Evolutionary conservation across 2,797 vertebrate species (phyloP), one percentile per base, ranked within the genome.

Genomic region (Argentina silus): DNA sequence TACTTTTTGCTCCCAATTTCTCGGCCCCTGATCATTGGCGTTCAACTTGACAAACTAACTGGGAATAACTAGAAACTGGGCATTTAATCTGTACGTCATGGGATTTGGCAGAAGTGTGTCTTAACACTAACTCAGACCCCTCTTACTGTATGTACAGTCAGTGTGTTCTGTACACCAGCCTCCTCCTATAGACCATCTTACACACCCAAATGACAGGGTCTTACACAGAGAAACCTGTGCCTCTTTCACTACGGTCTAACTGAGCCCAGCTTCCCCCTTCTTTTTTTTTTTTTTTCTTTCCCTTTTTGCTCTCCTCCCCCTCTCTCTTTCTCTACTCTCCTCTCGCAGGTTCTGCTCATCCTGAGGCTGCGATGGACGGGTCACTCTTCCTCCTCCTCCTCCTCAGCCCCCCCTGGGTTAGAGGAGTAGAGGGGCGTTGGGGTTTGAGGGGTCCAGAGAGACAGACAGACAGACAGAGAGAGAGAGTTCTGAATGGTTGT

Each of bases 401-500:
- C 92, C 90, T 92, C 91, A 90, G 90, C 91, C 91, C 92, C 78
- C 91, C 88, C 90, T 78, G 91, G 94, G 93, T 93, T 92, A 79
- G 91, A 87, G 91, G 90, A 85, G 90, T 88, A 88, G 91, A 92
- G 93, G 91, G 88, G 87, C 91, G 90, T 84, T 59, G 93, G 92
- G 92, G 92, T 85, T 91, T 91, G 88, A 90, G 89, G 91, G 86
- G 82, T 81, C 85, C 88, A 96, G 93, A 96, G 92, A 94, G 85
- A 93, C 93, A 93, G 89, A 93, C 91, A 94, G 94, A 85, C 73
- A 94, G 93, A 96, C 93, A 96, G 92, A 94, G 85, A 93, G 93
- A 93, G 88, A 94, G 94, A 96, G 96, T 93, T 97, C 96, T 97
- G 95, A 98, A 96, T 95, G 93, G 91, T 97, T 98, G 95, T 98